phyloP scores from a whole-genome alignment of 2,888 invertebrate species.

The Pomacea canaliculata region DNA sequence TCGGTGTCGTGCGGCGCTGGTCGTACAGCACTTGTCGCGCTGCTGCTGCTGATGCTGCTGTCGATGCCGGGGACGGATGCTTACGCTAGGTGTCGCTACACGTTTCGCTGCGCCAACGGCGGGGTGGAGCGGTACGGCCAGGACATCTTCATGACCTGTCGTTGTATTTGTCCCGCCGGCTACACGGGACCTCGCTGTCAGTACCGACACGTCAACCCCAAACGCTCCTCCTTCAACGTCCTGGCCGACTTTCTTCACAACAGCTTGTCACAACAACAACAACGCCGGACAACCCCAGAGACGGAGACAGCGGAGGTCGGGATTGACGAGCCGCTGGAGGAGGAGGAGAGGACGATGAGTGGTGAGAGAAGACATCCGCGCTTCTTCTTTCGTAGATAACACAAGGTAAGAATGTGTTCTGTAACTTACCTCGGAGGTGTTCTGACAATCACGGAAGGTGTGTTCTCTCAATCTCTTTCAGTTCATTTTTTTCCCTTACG shows the following conservation, averaged over 20 bases:
- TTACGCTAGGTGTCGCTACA: slow-evolving; percentile 13
- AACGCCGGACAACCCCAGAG: background rate
- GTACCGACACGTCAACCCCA: slow-evolving; percentile 12
- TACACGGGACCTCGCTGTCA: slow-evolving; percentile 24
- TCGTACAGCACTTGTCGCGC: background rate
- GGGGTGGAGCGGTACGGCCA: slow-evolving; percentile 18
- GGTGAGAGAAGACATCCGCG: background rate
- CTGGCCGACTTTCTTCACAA: slow-evolving; percentile 16
- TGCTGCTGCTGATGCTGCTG: slow-evolving; percentile 7
- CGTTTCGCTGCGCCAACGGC: slow-evolving; percentile 21
- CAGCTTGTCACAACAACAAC: slow-evolving; percentile 1
- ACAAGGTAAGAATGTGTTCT: background rate
- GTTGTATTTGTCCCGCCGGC: slow-evolving; percentile 5
- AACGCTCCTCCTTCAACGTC: slow-evolving; percentile 2
- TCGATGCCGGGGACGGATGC: background rate
- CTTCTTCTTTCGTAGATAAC: background rate
- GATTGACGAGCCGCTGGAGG: background rate
- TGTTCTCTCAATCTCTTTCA: no score
- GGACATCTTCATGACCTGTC: slow-evolving; percentile 19
- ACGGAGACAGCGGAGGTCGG: background rate
- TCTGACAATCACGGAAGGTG: no score
- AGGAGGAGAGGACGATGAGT: background rate
- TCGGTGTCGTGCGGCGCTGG: background rate
- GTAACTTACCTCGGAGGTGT: no score
- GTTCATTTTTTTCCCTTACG: no score